These are phyloP conservation scores for Varanus salvator DNA, from an alignment of 2,113 vertebrate genomes.

Conservation along the genomic window DNA sequence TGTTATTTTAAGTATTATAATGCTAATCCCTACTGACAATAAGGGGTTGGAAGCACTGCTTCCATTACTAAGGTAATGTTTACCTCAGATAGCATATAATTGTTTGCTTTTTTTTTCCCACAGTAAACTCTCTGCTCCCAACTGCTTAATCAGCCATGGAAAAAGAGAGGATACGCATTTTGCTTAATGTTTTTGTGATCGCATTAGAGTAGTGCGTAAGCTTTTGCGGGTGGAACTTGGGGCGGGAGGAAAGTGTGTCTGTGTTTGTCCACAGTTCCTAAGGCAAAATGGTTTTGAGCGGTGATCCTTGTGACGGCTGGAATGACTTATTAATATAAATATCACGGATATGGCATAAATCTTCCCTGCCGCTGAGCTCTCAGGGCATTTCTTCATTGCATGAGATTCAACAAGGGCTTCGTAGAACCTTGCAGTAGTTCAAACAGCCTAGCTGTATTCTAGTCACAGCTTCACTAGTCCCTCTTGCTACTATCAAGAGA, in stretches of 20 bases:
- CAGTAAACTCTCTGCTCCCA: slow-evolving; percentile 84
- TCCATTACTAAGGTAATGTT: slow-evolving; percentile 93
- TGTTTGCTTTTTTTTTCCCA: slow-evolving; percentile 81
- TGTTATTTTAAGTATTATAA: slow-evolving; percentile 90
- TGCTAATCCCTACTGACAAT: slow-evolving; percentile 88
- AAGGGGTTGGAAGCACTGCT: slow-evolving; percentile 85
- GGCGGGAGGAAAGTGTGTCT: slow-evolving; percentile 19
- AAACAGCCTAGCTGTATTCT: slow-evolving; percentile 54
- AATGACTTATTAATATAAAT: slow-evolving; percentile 70
- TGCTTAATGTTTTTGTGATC: slow-evolving; percentile 75
- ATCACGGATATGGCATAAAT: slow-evolving; percentile 62
- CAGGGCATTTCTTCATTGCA: slow-evolving; percentile 49
- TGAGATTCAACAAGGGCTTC: slow-evolving; percentile 44
- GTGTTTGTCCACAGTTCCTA: slow-evolving; percentile 57
- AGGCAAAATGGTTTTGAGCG: slow-evolving; percentile 54
- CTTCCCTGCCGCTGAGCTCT: slow-evolving; percentile 59
- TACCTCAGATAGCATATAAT: slow-evolving; percentile 89
- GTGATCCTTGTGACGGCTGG: slow-evolving; percentile 56
- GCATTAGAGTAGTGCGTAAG: slow-evolving; percentile 63
- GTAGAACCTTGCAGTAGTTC: slow-evolving; percentile 39
- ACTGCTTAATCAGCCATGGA: slow-evolving; percentile 88
- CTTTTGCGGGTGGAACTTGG: slow-evolving; percentile 51
- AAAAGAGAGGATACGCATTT: slow-evolving; percentile 78
- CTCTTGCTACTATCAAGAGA: slow-evolving; percentile 51
- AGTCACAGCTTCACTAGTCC: slow-evolving; percentile 61